Evolutionary conservation across 2,888 invertebrate genomes (phyloP), one percentile per base, ranked within the genome.

Genomic region (Polia nebulosa): DNA sequence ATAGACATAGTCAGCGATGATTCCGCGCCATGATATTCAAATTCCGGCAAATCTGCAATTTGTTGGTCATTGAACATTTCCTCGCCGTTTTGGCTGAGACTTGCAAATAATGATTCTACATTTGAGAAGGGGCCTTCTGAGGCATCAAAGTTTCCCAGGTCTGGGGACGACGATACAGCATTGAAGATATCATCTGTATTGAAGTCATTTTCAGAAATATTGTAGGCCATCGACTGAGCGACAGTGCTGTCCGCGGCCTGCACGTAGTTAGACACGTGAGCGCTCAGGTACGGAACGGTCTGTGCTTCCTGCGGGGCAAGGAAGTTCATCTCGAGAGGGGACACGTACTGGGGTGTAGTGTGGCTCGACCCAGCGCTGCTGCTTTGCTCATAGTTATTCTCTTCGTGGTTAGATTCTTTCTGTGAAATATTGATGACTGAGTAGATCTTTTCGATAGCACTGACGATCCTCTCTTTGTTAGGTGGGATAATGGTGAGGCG

Each of bases 401-500:
- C 56, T 51, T 47, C 47, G 3, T 39, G 59, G 32, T 62, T 34
- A 20, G 71, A 34, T 22, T 69, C 57, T 58, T 67, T 85, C 6
- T 80, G 83, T 45, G 83, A 72, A 15, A 60, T 66, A 56, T 89
- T 91, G 6, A 94, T 87, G 3, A 94, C 87, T n/a, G 76, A 88
- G 59, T 93, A 91, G 36, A 94, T 93, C 67, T 91, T 94, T 22
- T 91, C 90, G 2, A 95, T 94, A 1, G 92, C 91, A 44, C 83
- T 88, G n/a, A 93, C 87, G 3, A 94, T 93, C 22, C 90, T 86
- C 52, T 93, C 92, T 49, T 87, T 91, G 44, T 84, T 86, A 0
- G 92, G 94, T 0, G 94, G 92, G 45, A 94, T 92, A 39, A 94
- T 89, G 2, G 89, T 82, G 3, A 94, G 83, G 0, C 85, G 88